Evolutionary conservation across 2,113 vertebrate species (phyloP).

Genomic region (Diadophis punctatus): DNA sequence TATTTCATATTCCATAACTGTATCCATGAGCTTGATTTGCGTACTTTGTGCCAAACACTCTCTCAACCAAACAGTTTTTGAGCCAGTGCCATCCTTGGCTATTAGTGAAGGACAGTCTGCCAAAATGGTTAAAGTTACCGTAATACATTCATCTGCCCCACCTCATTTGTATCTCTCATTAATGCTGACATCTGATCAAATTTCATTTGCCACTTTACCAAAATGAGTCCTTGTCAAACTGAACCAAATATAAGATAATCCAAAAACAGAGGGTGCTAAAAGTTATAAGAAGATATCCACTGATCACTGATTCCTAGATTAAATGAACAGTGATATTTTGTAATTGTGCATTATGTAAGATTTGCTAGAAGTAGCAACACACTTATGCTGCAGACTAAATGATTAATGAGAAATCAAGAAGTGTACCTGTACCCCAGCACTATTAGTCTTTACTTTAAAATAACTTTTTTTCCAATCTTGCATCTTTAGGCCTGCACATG

Average conservation of each 20-base stretch:
- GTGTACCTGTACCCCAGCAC: not conserved
- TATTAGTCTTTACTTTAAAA: not conserved
- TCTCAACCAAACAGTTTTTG: conserved; percentile 30
- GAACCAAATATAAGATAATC: conserved; percentile 59
- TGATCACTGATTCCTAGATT: conserved; percentile 27
- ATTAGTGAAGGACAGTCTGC: conserved; percentile 36
- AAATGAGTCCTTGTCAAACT: conserved; percentile 65
- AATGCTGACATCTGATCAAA: conserved; percentile 72
- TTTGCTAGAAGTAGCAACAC: not conserved
- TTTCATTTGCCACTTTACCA: conserved; percentile 71
- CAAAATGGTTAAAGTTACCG: conserved; percentile 44
- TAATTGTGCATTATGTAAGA: not conserved
- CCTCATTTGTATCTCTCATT: conserved; percentile 69
- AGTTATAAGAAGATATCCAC: conserved; percentile 40
- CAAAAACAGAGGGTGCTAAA: conserved; percentile 60
- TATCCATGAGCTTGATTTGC: conserved; percentile 11
- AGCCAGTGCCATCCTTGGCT: conserved; percentile 36
- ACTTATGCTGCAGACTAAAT: not conserved
- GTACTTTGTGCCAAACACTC: conserved; percentile 31
- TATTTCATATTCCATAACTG: not conserved
- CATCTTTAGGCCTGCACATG: not conserved
- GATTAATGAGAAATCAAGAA: not conserved
- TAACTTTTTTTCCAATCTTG: not conserved
- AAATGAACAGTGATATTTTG: not conserved
- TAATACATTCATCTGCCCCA: conserved; percentile 62